These are phyloP conservation scores for Poeciliopsis turneri DNA, from an alignment of 2,797 vertebrate genomes.

Conservation along the genomic window DNA sequence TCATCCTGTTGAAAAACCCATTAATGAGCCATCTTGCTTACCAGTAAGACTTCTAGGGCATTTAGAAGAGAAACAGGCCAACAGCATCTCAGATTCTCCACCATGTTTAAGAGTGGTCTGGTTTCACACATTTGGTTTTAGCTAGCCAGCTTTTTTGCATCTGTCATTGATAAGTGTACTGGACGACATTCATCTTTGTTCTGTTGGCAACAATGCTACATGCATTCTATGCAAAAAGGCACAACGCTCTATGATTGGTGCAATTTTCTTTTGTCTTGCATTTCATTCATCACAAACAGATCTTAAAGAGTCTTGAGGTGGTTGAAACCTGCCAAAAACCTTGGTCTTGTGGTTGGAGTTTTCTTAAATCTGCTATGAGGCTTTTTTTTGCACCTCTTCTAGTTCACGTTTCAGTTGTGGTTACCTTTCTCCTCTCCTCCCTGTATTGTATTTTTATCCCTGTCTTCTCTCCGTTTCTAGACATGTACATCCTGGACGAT, in stretches of 20 bases:
- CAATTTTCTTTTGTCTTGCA: too few species aligned
- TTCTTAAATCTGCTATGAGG: neutral
- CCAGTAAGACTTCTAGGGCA: neutral
- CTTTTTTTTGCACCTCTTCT: neutral
- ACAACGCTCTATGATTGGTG: too few species aligned
- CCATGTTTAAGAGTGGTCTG: neutral
- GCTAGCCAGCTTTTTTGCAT: too few species aligned
- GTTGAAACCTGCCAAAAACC: too few species aligned
- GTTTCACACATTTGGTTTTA: neutral
- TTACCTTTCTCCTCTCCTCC: neutral
- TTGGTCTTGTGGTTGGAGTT: neutral
- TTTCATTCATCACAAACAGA: too few species aligned
- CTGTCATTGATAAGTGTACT: too few species aligned
- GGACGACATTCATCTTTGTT: too few species aligned
- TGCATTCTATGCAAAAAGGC: too few species aligned
- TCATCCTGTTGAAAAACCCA: neutral
- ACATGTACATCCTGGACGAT: slow-evolving; percentile 96
- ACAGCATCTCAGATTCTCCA: neutral
- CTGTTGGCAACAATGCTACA: too few species aligned
- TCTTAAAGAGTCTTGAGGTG: too few species aligned
- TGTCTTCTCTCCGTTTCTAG: slow-evolving; percentile 69
- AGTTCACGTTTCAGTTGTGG: neutral
- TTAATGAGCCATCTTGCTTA: neutral
- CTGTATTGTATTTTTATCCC: neutral
- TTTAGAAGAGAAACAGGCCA: neutral